Conservation (phyloP, 2,113 vertebrate genomes). For the Tragulus kanchil region DNA sequence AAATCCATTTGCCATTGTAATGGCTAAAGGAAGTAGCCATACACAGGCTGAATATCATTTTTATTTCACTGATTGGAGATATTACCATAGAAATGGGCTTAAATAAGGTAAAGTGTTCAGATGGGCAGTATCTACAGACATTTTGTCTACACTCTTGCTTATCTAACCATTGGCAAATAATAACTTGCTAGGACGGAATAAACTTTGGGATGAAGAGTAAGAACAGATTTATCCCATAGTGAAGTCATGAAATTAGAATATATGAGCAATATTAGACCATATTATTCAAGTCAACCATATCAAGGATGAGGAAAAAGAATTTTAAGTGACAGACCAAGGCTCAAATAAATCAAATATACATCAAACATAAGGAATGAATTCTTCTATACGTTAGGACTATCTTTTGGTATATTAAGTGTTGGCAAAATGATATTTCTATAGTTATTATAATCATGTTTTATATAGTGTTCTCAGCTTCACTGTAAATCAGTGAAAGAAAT, state of each 20-base stretch:
- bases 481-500: background rate
- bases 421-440: background rate
- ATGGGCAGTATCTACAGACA: background rate
- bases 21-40: constrained; percentile 31
- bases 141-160: background rate
- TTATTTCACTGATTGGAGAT: constrained; percentile 53
- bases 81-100: background rate
- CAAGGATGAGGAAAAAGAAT: background rate
- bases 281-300: background rate
- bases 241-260: background rate
- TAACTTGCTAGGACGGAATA: background rate
- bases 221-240: background rate
- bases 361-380: background rate
- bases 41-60: constrained; percentile 6
- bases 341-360: background rate
- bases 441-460: background rate
- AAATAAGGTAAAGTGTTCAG: background rate
- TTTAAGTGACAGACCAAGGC: background rate
- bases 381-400: background rate
- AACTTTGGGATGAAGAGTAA: background rate
- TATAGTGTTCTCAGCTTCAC: background rate
- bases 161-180: background rate
- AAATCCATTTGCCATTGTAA: constrained; percentile 40
- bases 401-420: background rate
- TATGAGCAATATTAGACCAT: background rate